Percentiles rank a stretch among this genome's conserved stretches.
phyloP scores from a whole-genome alignment of 1,140 invertebrate genomes.

The Platyscapa corneri region DNA sequence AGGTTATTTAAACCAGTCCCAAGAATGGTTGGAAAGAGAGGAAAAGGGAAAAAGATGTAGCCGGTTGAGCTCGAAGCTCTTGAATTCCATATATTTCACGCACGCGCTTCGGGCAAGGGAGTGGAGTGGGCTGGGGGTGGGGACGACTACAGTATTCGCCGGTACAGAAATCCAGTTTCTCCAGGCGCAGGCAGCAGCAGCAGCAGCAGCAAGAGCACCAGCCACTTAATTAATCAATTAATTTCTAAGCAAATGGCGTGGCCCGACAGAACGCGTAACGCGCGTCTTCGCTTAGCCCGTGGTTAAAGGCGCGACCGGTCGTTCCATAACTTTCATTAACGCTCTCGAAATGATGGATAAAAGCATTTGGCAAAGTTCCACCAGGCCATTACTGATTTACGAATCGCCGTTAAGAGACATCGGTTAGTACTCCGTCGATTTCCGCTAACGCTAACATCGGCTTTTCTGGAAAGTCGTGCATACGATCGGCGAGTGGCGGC shows the following conservation, averaged over 20 bases:
- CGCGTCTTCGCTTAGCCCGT: no score
- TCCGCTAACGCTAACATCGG: neutral
- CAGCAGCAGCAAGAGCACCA: neutral
- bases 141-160: neutral
- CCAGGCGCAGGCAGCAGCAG: neutral
- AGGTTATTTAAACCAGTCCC: constrained; percentile 16
- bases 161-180: constrained; percentile 25
- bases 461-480: neutral
- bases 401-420: constrained; percentile 47
- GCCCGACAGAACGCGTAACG: neutral
- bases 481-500: neutral
- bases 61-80: neutral
- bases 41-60: neutral
- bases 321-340: constrained; percentile 34
- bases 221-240: constrained; percentile 42
- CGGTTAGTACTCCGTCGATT: neutral
- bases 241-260: constrained; percentile 20
- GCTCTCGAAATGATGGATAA: neutral
- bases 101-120: neutral
- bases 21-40: neutral
- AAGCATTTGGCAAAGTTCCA: constrained; percentile 42
- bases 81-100: constrained; percentile 13
- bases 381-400: constrained; percentile 62
- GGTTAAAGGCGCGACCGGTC: neutral
- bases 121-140: neutral